Conservation (phyloP, 2,113 vertebrate genomes). For the Abramis brama region DNA sequence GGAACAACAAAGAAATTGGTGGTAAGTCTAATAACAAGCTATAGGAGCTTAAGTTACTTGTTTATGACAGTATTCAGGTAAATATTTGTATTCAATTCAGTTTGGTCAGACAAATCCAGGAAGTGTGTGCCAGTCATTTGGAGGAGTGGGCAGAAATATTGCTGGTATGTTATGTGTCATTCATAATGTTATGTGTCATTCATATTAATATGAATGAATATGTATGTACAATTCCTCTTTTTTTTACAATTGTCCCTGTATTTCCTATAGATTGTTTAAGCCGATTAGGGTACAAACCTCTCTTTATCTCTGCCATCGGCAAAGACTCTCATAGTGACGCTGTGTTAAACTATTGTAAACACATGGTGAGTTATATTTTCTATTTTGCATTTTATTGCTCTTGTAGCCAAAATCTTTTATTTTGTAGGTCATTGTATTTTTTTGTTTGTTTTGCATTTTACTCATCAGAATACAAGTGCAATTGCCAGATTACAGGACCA, state of each 20-base stretch:
- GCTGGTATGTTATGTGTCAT: slow-evolving; percentile 75
- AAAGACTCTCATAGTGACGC: slow-evolving; percentile 81
- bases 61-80: not conserved
- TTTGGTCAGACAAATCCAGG: slow-evolving; percentile 85
- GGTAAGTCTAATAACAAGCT: slow-evolving; percentile 68
- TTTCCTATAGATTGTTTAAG: slow-evolving; percentile 81
- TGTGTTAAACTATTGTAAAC: slow-evolving; percentile 79
- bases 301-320: slow-evolving; percentile 85
- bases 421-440: not conserved
- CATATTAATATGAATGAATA: not conserved
- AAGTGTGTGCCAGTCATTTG: slow-evolving; percentile 82
- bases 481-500: slow-evolving; percentile 68
- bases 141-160: slow-evolving; percentile 88
- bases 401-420: not conserved
- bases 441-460: slow-evolving; percentile 33
- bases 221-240: not conserved
- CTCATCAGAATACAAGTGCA: slow-evolving; percentile 70
- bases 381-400: not conserved
- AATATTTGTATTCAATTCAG: slow-evolving; percentile 64
- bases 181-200: slow-evolving; percentile 17
- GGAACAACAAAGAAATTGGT: slow-evolving; percentile 73
- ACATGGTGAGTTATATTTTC: slow-evolving; percentile 72
- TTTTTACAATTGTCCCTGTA: slow-evolving; percentile 3
- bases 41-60: not conserved
- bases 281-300: slow-evolving; percentile 77